These are phyloP conservation scores for Neotragus moschatus DNA, from an alignment of 2,113 vertebrate species.

Conservation along the genomic window DNA sequence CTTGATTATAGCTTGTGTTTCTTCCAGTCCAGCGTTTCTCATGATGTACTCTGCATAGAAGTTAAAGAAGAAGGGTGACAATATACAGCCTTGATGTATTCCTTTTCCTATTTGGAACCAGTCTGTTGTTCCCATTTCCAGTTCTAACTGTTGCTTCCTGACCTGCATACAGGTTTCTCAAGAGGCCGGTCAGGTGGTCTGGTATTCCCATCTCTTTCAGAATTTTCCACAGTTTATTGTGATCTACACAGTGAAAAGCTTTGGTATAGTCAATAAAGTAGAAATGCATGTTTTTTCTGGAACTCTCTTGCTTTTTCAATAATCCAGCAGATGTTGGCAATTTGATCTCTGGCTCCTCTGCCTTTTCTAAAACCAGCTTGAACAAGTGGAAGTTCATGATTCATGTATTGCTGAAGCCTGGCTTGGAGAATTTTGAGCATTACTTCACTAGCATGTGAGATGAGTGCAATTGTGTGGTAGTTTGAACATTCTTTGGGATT, in stretches of 20 bases:
- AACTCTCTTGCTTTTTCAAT: no score
- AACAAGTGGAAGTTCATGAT: rapidly evolving
- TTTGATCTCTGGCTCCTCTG: no score
- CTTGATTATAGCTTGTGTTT: neutral
- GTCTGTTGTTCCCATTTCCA: neutral
- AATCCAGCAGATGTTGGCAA: no score
- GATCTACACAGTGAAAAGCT: neutral
- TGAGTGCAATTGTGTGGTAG: neutral
- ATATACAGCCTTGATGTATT: neutral
- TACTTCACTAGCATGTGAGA: neutral
- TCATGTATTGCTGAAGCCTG: no score
- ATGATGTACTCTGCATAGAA: neutral
- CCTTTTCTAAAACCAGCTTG: no score
- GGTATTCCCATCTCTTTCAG: neutral
- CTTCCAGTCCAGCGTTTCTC: neutral
- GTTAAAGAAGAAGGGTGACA: neutral
- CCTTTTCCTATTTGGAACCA: neutral
- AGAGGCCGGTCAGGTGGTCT: neutral
- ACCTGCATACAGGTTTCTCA: neutral
- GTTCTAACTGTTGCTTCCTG: neutral
- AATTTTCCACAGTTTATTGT: neutral
- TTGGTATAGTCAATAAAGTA: no score
- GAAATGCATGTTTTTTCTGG: no score
- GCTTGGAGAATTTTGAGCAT: neutral
- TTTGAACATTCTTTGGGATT: neutral